phyloP scores from a whole-genome alignment of 2,888 invertebrate genomes.

The Myathropa florea region DNA sequence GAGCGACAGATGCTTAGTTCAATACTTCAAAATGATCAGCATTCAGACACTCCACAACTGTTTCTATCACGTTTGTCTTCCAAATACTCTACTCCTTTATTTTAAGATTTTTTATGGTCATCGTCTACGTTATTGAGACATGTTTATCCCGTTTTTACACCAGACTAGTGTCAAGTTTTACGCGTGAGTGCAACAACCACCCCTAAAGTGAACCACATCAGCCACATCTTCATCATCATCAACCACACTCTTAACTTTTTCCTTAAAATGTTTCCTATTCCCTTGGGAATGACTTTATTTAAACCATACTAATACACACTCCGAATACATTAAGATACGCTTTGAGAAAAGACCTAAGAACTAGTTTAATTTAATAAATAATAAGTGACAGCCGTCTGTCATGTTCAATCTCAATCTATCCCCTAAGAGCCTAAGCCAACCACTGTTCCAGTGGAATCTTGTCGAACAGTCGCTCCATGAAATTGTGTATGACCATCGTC shows the following conservation, averaged over 20 bases:
- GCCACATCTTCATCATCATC: neutral
- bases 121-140: no score
- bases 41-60: no score
- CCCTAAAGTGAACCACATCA: neutral
- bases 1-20: no score
- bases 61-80: no score
- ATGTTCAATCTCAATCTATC: constrained; percentile 4
- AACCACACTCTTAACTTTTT: neutral
- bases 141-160: no score
- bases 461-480: constrained; percentile 88
- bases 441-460: constrained; percentile 90
- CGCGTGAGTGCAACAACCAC: no score
- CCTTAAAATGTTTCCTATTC: neutral
- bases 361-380: constrained; percentile 39
- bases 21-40: no score
- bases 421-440: constrained; percentile 81
- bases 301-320: neutral
- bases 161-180: no score
- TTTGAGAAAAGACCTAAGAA: constrained; percentile 10
- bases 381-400: constrained; percentile 35
- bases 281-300: neutral
- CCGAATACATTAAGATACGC: neutral
- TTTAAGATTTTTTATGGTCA: no score
- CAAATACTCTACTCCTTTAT: no score
- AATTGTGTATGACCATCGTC: constrained; percentile 87